Evolutionary conservation across 2,797 vertebrate genomes (phyloP).

Genomic region (Malacoraja senta): DNA sequence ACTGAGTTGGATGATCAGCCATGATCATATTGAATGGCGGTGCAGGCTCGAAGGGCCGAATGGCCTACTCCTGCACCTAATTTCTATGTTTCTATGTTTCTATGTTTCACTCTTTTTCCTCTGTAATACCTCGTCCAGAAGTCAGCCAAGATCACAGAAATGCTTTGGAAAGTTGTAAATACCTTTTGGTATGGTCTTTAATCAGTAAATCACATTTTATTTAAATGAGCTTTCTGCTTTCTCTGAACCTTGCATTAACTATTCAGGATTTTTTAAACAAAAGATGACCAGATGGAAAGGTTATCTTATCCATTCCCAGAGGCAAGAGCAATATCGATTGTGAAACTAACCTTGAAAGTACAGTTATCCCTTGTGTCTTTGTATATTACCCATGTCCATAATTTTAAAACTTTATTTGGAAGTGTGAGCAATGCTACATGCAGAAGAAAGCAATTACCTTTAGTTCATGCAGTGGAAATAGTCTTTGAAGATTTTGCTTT

Average conservation of each 20-base stretch:
- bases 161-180: not conserved
- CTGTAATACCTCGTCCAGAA: conserved; percentile 2
- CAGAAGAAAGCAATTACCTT: not conserved
- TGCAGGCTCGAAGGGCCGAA: no score
- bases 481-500: not conserved
- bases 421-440: not conserved
- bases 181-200: not conserved
- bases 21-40: no score
- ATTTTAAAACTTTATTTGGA: not conserved
- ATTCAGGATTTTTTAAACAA: not conserved
- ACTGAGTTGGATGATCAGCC: no score
- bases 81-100: no score
- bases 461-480: not conserved
- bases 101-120: not conserved
- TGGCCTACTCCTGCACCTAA: no score
- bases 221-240: not conserved
- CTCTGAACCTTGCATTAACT: not conserved
- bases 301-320: not conserved
- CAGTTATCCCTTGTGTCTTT: not conserved
- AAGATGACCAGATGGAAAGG: not conserved
- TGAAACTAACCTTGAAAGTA: not conserved
- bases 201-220: not conserved
- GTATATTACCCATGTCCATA: not conserved
- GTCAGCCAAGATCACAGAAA: not conserved
- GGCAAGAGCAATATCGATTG: not conserved